Percentiles rank a stretch among this genome's conserved stretches.
Conservation (phyloP, 2,888 invertebrate species). For the Caradrina kadenii region DNA sequence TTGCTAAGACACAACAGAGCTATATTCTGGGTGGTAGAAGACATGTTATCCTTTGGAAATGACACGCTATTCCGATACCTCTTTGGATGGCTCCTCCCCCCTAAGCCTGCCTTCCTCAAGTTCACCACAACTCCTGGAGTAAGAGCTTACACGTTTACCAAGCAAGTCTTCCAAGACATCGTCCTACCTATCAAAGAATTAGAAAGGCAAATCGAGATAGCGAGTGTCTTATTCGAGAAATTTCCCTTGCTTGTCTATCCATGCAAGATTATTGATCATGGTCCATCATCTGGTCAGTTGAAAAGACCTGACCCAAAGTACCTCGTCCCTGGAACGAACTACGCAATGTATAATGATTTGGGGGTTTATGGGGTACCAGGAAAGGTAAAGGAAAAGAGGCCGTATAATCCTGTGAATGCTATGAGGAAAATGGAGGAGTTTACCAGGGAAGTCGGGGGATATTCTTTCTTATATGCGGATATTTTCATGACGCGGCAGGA, state of each 20-base stretch:
- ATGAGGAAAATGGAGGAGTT: conserved; percentile 94
- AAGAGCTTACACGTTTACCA: conserved; percentile 92
- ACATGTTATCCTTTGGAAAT: conserved; percentile 93
- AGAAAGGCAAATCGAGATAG: conserved; percentile 91
- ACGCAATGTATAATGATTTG: conserved; percentile 93
- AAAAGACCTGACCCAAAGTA: conserved; percentile 89
- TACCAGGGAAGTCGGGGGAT: conserved; percentile 92
- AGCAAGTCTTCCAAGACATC: conserved; percentile 93
- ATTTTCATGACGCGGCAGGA: conserved; percentile 92
- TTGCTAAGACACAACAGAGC: conserved; percentile 92
- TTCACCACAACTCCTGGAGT: conserved; percentile 93
- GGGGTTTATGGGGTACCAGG: conserved; percentile 93
- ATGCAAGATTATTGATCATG: conserved; percentile 92
- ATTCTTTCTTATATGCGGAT: conserved; percentile 93
- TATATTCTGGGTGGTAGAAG: conserved; percentile 94
- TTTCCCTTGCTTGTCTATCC: conserved; percentile 93
- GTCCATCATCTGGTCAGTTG: conserved; percentile 90
- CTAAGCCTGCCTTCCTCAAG: conserved; percentile 93
- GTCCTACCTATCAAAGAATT: conserved; percentile 92
- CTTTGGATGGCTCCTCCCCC: conserved; percentile 93
- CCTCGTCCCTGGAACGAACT: conserved; percentile 91
- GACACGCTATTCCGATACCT: conserved; percentile 90
- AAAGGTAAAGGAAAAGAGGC: conserved; percentile 90
- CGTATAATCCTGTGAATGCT: conserved; percentile 91
- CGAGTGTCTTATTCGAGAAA: conserved; percentile 91